These are phyloP conservation scores for Diploptera punctata DNA, from an alignment of 2,888 invertebrate genomes.

Conservation along the genomic window DNA sequence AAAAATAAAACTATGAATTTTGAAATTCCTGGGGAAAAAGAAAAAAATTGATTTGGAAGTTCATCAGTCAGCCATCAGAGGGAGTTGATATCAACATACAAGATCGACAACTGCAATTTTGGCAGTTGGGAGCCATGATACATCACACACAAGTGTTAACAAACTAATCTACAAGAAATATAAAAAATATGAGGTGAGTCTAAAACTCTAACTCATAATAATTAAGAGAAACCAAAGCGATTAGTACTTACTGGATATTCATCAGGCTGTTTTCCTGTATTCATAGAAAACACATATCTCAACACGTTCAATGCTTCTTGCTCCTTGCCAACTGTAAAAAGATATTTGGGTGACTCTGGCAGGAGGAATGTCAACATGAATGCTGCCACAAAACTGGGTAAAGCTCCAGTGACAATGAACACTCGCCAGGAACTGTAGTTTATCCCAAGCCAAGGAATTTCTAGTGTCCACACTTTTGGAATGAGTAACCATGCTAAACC, in stretches of 20 bases:
- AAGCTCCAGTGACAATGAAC: constrained; percentile 51
- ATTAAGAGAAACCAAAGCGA: too few species aligned
- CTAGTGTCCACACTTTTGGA: not conserved
- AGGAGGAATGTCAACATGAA: constrained; percentile 48
- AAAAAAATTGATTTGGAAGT: too few species aligned
- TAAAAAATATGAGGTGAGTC: too few species aligned
- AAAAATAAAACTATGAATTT: too few species aligned
- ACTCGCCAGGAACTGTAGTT: constrained; percentile 48
- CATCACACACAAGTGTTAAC: too few species aligned
- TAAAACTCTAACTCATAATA: too few species aligned
- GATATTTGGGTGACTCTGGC: constrained; percentile 54
- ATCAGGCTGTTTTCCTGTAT: constrained; percentile 21
- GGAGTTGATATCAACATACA: too few species aligned
- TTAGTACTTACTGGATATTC: constrained; percentile 40
- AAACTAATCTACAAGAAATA: too few species aligned
- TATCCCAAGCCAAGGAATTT: not conserved
- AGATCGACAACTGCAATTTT: too few species aligned
- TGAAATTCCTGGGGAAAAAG: too few species aligned
- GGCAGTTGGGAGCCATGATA: too few species aligned
- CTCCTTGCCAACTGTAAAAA: constrained; percentile 49
- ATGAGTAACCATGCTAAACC: constrained; percentile 16
- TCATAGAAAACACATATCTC: constrained; percentile 47
- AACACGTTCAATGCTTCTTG: constrained; percentile 49
- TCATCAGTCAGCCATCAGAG: too few species aligned
- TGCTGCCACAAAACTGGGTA: constrained; percentile 50